Evolutionary conservation across 2,888 invertebrate genomes (phyloP).

Genomic region (Netelia virgata): DNA sequence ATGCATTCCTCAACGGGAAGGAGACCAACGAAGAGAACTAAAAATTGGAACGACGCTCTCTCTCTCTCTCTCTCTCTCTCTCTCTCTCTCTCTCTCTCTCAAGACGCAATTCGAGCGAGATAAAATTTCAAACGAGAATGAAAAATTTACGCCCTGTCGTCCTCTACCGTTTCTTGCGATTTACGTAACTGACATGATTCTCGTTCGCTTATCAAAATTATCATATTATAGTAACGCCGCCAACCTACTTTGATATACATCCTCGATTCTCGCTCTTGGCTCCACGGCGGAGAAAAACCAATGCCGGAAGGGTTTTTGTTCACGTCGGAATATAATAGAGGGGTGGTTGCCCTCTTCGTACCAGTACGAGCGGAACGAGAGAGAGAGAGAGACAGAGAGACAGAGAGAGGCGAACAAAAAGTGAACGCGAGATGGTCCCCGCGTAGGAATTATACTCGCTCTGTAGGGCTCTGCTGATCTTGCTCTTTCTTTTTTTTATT

Average conservation of each 20-base stretch:
- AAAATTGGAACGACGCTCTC: background rate
- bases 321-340: conserved; percentile 26
- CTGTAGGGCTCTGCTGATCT: conserved; percentile 47
- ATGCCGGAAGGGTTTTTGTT: conserved; percentile 48
- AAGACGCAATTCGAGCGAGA: background rate
- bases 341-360: background rate
- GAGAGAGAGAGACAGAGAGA: background rate
- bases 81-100: too few species aligned
- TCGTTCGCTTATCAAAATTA: conserved; percentile 22
- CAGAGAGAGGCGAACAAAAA: conserved; percentile 9
- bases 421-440: background rate
- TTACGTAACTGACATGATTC: conserved; percentile 12
- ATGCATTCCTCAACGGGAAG: conserved; percentile 20
- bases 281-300: background rate
- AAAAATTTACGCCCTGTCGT: background rate
- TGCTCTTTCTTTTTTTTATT: conserved; percentile 54
- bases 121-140: background rate
- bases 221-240: conserved; percentile 3
- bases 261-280: background rate
- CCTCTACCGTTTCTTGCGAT: background rate
- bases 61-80: too few species aligned
- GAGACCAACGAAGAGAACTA: background rate
- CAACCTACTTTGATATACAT: conserved; percentile 17
- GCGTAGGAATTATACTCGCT: conserved; percentile 45
- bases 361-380: background rate